Percentiles rank a stretch among this genome's conserved stretches.
Conservation (phyloP, 2,888 invertebrate genomes). For the Callimorpha dominula region DNA sequence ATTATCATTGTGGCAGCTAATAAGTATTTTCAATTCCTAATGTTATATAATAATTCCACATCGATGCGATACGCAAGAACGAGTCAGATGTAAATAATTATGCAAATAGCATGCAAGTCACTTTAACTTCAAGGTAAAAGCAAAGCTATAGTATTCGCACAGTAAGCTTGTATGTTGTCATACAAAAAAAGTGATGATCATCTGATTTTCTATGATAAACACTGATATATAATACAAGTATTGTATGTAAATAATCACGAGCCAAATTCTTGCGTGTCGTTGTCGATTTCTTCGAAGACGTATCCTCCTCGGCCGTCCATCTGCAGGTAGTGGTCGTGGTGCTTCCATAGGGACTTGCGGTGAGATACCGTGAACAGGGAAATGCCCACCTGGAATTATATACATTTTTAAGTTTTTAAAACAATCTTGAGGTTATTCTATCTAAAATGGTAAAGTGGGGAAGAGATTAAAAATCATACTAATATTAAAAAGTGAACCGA, state of each 20-base stretch:
- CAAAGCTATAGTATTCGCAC: not conserved
- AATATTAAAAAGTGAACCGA: no score
- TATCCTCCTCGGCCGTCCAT: slow-evolving; percentile 98
- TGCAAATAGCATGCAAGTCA: no score
- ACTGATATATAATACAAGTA: not conserved
- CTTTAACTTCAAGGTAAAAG: not conserved
- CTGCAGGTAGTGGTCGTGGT: slow-evolving; percentile 98
- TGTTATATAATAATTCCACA: not conserved
- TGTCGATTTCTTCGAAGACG: slow-evolving; percentile 94
- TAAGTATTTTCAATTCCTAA: not conserved
- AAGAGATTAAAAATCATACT: no score
- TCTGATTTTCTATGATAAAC: not conserved
- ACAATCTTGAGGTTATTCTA: no score
- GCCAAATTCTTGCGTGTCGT: slow-evolving; percentile 96
- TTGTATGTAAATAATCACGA: slow-evolving; percentile 88
- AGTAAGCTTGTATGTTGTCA: not conserved
- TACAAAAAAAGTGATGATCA: not conserved
- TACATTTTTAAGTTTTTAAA: no score
- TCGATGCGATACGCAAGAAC: not conserved
- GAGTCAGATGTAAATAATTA: not conserved
- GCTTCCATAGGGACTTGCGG: slow-evolving; percentile 98
- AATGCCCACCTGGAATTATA: slow-evolving; percentile 88
- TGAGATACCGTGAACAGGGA: slow-evolving; percentile 99
- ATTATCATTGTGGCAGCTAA: no score
- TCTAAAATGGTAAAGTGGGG: not conserved